phyloP scores from a whole-genome alignment of 2,888 invertebrate genomes.

The Nemotelus pantherinus region DNA sequence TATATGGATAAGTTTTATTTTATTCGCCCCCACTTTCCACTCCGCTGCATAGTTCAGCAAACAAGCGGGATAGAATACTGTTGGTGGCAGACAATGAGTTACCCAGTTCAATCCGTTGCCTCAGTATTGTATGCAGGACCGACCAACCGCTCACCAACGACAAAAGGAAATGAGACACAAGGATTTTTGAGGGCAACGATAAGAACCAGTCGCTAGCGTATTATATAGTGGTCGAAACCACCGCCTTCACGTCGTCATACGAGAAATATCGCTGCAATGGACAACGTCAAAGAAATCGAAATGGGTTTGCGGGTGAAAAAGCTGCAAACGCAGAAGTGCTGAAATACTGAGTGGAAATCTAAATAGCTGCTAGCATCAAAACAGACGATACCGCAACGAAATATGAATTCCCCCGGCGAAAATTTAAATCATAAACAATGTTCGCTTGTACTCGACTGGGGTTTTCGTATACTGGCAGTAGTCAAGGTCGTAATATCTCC shows the following conservation, averaged over 20 bases:
- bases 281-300: constrained; percentile 32
- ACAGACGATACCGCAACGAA: constrained; percentile 19
- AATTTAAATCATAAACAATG: constrained; percentile 13
- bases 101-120: not conserved
- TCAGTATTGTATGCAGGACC: constrained; percentile 13
- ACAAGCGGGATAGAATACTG: not conserved
- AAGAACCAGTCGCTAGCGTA: not conserved
- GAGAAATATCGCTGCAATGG: constrained; percentile 24
- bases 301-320: constrained; percentile 15
- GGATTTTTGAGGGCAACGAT: constrained; percentile 8
- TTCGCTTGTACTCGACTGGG: not conserved
- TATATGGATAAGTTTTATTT: not conserved
- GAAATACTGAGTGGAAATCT: not conserved
- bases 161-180: not conserved
- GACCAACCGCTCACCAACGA: not conserved
- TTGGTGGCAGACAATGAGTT: constrained; percentile 3
- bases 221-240: not conserved
- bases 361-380: not conserved
- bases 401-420: constrained; percentile 12
- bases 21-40: constrained; percentile 10
- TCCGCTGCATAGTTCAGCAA: not conserved
- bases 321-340: not conserved
- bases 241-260: not conserved
- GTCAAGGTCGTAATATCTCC: not conserved
- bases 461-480: not conserved